A percentile compares a stretch with the other conserved stretches of the same genome.
Conservation (phyloP, 2,797 vertebrate species). For the Setipinna tenuifilis region DNA sequence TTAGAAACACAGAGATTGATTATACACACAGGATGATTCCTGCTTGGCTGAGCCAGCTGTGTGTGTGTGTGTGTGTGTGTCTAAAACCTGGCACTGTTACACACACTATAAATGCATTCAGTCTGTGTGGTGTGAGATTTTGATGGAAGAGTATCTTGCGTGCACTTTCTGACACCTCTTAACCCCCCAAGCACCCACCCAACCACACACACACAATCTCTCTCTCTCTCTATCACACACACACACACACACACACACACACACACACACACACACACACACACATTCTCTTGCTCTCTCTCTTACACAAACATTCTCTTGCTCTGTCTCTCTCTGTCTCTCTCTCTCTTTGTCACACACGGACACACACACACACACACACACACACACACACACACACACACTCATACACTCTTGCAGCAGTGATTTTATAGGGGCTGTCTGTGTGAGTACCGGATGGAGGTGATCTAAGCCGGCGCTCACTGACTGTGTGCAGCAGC, state of each 20-base stretch:
- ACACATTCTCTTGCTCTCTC: neutral
- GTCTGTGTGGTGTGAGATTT: slow-evolving; percentile 32
- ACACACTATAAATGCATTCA: slow-evolving; percentile 35
- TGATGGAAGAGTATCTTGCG: slow-evolving; percentile 42
- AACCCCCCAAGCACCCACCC: neutral
- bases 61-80: neutral
- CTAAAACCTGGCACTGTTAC: neutral
- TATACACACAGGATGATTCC: slow-evolving; percentile 4
- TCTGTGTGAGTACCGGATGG: no score
- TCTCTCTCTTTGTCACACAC: no score
- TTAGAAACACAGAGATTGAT: slow-evolving; percentile 7
- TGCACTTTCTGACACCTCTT: slow-evolving; percentile 22
- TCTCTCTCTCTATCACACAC: no score
- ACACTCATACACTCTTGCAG: no score
- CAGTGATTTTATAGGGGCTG: no score
- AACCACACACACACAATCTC: slow-evolving; percentile 21
- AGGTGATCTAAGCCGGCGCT: no score
- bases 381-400: no score
- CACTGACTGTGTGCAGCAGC: no score
- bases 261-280: neutral
- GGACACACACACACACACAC: no score
- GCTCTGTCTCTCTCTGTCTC: no score
- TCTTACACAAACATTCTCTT: no score
- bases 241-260: slow-evolving; percentile 17
- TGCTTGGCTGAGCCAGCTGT: slow-evolving; percentile 15